Evolutionary conservation across 2,888 invertebrate species (phyloP), one percentile per base, ranked within the genome.

Genomic region (Oscheius sp.): DNA sequence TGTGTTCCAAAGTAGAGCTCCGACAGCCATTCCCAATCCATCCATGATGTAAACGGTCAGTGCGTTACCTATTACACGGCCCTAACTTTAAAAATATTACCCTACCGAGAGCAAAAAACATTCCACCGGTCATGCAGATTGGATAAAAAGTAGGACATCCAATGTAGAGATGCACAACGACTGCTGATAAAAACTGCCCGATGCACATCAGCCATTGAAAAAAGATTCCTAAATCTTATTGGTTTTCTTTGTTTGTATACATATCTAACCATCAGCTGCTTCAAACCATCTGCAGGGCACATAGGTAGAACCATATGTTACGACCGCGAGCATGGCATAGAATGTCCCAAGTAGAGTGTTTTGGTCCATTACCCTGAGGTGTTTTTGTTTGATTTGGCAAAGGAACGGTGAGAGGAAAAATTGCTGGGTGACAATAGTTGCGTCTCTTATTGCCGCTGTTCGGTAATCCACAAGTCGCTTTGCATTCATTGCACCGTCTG

Each of bases 271-370:
- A 77, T 84, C 84, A 29, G 75, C 76, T 33, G 78, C 79, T 50
- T 84, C 79, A 51, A 80, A 84, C 78, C 79, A 79, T 70, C 81
- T 79, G 42, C 82, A 68, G 7, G 84, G 82, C 5, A 81, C 79
- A 66, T 81, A 84, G 0, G 80, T 78, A 1, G 84, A 79, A 13
- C 84, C 84, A 66, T 76, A 84, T 7, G 77, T 74, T 13, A 84
- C 58, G 1, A 80, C 74, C 2, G 79, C 77, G 1, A 81, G 57
- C 21, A 82, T 58, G 3, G 80, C 78, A 21, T 76, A 79, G 9
- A 79, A 57, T 9, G 73, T 66, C 10, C 84, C 84, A 32, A 79
- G 60, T 1, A 76, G 55, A 0, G 73, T 58, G 59, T 83, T 74
- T 32, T 80, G 75, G 21, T 82, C 80, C 80, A 74, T 74, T 47